A percentile compares a stretch with the other conserved stretches of the same genome.
Evolutionary conservation across 2,888 invertebrate genomes (phyloP).

Genomic region (Actias luna): DNA sequence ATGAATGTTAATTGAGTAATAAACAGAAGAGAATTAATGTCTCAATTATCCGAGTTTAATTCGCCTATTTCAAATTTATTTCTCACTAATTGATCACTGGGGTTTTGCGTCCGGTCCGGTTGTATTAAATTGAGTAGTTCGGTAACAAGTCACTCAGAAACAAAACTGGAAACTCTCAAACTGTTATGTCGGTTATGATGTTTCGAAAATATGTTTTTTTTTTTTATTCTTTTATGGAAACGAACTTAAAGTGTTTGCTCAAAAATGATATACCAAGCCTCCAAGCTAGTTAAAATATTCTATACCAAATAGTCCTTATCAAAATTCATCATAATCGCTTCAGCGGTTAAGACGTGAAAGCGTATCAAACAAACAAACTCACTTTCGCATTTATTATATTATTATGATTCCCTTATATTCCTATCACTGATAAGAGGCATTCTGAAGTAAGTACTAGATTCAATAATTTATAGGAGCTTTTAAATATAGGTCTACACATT

Average conservation of each 20-base stretch:
- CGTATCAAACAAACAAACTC: too few relatives aligned
- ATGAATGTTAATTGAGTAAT: constrained; percentile 8
- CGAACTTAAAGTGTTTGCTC: too few relatives aligned
- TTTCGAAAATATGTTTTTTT: background rate
- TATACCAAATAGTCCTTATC: too few relatives aligned
- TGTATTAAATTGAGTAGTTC: background rate
- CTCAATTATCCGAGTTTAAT: background rate
- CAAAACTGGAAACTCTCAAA: background rate
- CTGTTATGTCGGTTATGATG: background rate
- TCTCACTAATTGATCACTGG: background rate
- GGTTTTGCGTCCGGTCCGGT: background rate
- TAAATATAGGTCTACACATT: background rate
- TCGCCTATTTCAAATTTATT: background rate
- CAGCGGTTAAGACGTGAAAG: too few relatives aligned
- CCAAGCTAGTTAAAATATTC: too few relatives aligned
- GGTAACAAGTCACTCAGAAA: background rate
- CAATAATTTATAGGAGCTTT: background rate
- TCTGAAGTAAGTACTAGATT: background rate
- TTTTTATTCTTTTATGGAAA: background rate
- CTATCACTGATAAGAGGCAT: background rate
- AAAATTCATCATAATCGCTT: too few relatives aligned
- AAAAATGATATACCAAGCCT: too few relatives aligned
- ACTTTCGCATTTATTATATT: too few relatives aligned
- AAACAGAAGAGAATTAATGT: background rate
- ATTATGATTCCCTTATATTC: background rate